Base-by-base conservation (phyloP, 2,797 vertebrate genomes). In the Poecile montanus region DNA sequence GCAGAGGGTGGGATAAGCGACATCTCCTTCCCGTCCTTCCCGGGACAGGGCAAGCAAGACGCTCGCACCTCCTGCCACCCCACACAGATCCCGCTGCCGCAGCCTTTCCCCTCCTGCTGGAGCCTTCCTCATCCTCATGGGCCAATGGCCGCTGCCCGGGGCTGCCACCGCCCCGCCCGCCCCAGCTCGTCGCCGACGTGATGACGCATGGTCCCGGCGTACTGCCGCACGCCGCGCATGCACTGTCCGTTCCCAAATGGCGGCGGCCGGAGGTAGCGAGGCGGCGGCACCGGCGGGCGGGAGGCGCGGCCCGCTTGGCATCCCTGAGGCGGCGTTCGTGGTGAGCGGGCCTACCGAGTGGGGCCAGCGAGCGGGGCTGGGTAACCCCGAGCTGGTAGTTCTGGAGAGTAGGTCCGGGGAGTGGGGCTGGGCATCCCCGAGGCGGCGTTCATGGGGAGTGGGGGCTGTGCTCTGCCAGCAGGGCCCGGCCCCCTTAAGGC, bases 311-410 rank as follows among this genome's bases (percentile, higher is more conserved):
- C 99, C 99, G 54, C 97, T 99, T 40, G 99, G 99, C 11, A 99
- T 99, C 88, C 99, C 99, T 2, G 99, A 99, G 95, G 99, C 99
- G 1, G 97, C 99, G 45, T 99, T 99, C 94, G 98, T 99, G 98
- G 99, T 99, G 97, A 97, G 99, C 94, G 51, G 44, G 70, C 25
- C 25, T 10, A 8, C 42, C 36, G 16, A 38, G 34, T 20, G 34
- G 22, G 53, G 29, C 27, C 19, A 7, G 57, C 27, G 13, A 32
- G 38, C 23, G 40, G 13, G 68, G 42, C 42, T 13, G 48, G 26
- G 42, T 42, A 23, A 1, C 18, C 8, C 16, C 38, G 54, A 26
- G 62, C 15, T 6, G 51, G 20, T 7, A 22, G 38, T 99, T 93
- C 98, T 99, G 98, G 98, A 99, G 96, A 97, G 98, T 93, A 45